Evolutionary conservation across 2,797 vertebrate genomes (phyloP).

Genomic region (Clarias pachynema): DNA sequence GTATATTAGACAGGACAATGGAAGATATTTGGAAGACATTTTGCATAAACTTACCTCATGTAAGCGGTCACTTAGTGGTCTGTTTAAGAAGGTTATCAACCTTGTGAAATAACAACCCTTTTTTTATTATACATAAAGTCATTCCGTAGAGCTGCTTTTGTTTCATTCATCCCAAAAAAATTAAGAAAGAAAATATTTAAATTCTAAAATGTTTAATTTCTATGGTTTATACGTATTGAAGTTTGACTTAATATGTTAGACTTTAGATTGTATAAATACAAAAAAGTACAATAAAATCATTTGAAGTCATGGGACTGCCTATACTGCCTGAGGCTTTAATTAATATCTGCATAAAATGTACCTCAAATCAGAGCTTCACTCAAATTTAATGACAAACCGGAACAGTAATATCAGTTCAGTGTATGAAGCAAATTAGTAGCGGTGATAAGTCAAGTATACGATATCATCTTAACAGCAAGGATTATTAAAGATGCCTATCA

Average conservation of each 20-base stretch:
- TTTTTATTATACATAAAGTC: not conserved
- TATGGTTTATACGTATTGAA: not conserved
- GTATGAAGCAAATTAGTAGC: not conserved
- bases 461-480: not conserved
- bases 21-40: not conserved
- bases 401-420: not conserved
- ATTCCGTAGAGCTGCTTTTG: not conserved
- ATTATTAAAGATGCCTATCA: constrained; percentile 21
- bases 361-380: not conserved
- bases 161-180: not conserved
- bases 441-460: not conserved
- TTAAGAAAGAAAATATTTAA: not conserved
- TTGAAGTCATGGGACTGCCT: not conserved
- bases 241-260: not conserved
- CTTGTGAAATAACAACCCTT: not conserved
- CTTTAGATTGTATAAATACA: not conserved
- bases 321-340: not conserved
- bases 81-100: not conserved
- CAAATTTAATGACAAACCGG: not conserved
- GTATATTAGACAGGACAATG: too few relatives aligned
- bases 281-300: not conserved
- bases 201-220: not conserved
- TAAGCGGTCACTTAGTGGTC: not conserved
- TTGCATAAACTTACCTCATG: not conserved
- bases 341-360: not conserved